phyloP scores from a whole-genome alignment of 1,140 invertebrate genomes.

The Oreohelix idahoensis region DNA sequence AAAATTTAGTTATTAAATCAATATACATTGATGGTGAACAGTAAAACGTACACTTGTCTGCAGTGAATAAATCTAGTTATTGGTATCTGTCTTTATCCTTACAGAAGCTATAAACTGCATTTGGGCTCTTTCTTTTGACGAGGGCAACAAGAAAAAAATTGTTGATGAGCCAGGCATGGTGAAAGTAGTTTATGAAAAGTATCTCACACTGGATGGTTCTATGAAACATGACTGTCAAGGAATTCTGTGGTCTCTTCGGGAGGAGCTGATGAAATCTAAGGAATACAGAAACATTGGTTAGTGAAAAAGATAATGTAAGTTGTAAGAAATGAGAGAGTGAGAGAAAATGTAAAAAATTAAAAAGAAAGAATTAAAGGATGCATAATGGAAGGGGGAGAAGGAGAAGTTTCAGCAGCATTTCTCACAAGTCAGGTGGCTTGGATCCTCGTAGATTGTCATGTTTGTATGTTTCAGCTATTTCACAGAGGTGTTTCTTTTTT shows the following conservation, averaged over 20 bases:
- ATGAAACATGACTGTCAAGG: constrained; percentile 46
- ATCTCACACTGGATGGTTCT: background rate
- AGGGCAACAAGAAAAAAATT: constrained; percentile 50
- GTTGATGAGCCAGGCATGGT: constrained; percentile 42
- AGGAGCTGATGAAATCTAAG: constrained; percentile 37
- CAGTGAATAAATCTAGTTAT: too few relatives aligned
- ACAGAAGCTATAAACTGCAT: constrained; percentile 38
- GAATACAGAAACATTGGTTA: constrained; percentile 49
- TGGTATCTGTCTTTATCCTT: background rate
- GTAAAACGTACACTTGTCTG: too few relatives aligned
- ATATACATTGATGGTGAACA: too few relatives aligned
- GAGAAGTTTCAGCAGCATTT: too few relatives aligned
- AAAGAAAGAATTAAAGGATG: too few relatives aligned
- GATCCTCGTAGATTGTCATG: too few relatives aligned
- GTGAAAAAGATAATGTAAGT: background rate
- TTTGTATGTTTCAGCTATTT: too few relatives aligned
- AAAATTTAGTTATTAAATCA: too few relatives aligned
- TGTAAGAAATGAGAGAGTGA: too few relatives aligned
- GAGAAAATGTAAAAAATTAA: background rate
- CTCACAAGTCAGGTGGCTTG: too few relatives aligned
- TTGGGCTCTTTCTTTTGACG: constrained; percentile 55
- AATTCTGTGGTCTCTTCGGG: constrained; percentile 50
- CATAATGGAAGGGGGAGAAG: too few relatives aligned
- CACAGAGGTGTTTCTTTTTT: too few relatives aligned
- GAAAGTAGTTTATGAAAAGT: constrained; percentile 37